These are phyloP conservation scores for Drosophila tani DNA, from an alignment of 1,140 invertebrate species.

Conservation along the genomic window DNA sequence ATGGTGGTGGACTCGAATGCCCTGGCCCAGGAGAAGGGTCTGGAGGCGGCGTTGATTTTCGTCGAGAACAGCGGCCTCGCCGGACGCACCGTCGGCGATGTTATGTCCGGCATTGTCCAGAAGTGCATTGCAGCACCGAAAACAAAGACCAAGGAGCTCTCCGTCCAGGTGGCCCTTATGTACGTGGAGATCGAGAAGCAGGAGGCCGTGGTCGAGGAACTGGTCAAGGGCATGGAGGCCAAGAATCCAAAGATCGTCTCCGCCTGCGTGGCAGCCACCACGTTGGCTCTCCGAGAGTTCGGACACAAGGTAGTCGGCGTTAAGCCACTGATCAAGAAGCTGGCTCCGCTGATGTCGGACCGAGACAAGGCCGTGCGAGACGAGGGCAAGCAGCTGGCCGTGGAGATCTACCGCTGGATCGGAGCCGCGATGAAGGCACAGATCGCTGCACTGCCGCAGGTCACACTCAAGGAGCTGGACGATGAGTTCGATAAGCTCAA, in stretches of 20 bases:
- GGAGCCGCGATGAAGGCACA: conserved; percentile 95
- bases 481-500: conserved; percentile 93
- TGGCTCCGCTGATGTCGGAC: conserved; percentile 93
- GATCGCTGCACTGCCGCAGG: conserved; percentile 93
- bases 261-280: conserved; percentile 92
- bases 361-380: conserved; percentile 96
- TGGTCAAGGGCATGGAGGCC: conserved; percentile 96
- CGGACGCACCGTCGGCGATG: conserved; percentile 94
- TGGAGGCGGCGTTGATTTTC: conserved; percentile 95
- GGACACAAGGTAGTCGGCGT: conserved; percentile 96
- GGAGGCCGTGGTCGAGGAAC: conserved; percentile 95
- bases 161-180: conserved; percentile 95
- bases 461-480: conserved; percentile 95
- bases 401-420: conserved; percentile 97
- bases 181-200: conserved; percentile 98
- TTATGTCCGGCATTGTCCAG: conserved; percentile 94
- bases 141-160: conserved; percentile 96
- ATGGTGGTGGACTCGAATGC: conserved; percentile 98
- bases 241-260: conserved; percentile 98
- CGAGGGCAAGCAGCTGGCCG: conserved; percentile 94
- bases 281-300: conserved; percentile 93
- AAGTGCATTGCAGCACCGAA: conserved; percentile 97
- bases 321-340: conserved; percentile 95
- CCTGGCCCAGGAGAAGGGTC: conserved; percentile 97
- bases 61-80: conserved; percentile 95